Percentiles rank a stretch among this genome's conserved stretches.
These are phyloP conservation scores for Grallaria varia DNA, from an alignment of 2,113 vertebrate species.

Conservation along the genomic window DNA sequence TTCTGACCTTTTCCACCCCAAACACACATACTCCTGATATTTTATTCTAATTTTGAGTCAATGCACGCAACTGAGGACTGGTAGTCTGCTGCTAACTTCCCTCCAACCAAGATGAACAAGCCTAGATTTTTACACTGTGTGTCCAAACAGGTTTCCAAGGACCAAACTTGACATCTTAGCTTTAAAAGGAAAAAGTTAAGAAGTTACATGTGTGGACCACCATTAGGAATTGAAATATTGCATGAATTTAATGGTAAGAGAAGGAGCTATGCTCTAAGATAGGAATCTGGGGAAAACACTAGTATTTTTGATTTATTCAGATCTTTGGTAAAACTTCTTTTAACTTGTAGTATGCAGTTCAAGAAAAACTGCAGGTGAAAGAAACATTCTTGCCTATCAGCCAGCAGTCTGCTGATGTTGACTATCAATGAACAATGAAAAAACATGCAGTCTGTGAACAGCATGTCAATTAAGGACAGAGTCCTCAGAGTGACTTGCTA, in stretches of 20 bases:
- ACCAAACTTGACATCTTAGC: neutral
- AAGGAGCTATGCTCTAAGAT: neutral
- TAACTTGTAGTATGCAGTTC: neutral
- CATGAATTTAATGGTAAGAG: neutral
- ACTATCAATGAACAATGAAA: neutral
- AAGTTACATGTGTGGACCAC: neutral
- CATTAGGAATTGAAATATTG: neutral
- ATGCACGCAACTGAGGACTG: neutral
- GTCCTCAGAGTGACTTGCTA: neutral
- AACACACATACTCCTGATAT: neutral
- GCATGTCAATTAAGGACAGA: constrained; percentile 24
- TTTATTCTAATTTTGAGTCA: neutral
- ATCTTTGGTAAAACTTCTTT: neutral
- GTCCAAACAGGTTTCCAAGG: neutral
- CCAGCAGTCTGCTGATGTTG: neutral
- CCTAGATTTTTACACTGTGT: neutral
- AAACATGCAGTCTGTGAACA: neutral
- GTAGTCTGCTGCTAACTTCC: neutral
- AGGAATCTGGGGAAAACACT: neutral
- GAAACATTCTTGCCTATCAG: neutral
- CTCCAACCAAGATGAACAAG: neutral
- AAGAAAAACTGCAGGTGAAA: neutral
- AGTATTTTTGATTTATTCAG: neutral
- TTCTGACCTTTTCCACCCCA: neutral
- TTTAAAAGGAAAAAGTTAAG: neutral